Conservation (phyloP, 2,797 vertebrate genomes). For the Sphenopsis melanotis region DNA sequence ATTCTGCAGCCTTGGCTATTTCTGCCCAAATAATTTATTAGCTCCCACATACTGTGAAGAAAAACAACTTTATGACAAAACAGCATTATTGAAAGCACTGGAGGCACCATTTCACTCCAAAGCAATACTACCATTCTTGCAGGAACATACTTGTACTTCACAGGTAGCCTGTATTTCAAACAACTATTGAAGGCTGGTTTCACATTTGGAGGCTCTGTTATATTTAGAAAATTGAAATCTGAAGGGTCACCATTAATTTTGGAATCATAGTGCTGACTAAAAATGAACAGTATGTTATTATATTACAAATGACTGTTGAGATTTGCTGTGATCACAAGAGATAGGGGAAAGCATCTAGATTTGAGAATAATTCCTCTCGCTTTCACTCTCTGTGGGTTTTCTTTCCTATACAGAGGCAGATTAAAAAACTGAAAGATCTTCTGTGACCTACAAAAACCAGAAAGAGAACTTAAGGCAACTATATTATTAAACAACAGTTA, state of each 20-base stretch:
- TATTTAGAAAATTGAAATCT: neutral
- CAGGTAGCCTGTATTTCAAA: neutral
- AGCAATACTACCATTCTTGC: neutral
- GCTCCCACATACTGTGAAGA: neutral
- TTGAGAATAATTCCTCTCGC: neutral
- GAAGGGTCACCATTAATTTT: slow-evolving; percentile 3
- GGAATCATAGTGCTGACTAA: neutral
- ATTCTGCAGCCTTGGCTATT: neutral
- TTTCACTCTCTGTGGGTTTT: slow-evolving; percentile 18
- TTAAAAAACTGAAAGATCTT: neutral
- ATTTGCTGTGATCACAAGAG: slow-evolving; percentile 37
- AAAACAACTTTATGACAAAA: neutral
- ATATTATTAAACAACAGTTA: slow-evolving; percentile 1
- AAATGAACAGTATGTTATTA: slow-evolving; percentile 1
- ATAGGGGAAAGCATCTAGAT: neutral
- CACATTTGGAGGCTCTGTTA: neutral
- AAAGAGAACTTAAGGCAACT: neutral
- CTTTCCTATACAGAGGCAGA: neutral
- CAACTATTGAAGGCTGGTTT: neutral
- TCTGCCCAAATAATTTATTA: neutral
- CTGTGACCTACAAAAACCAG: slow-evolving; percentile 6
- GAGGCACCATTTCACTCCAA: neutral
- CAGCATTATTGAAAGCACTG: neutral
- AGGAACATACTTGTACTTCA: neutral
- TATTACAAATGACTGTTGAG: slow-evolving; percentile 25